Percentiles rank a stretch among this genome's conserved stretches.
These are phyloP conservation scores for Cheilosia variabilis DNA, from an alignment of 2,888 invertebrate species.

Conservation along the genomic window DNA sequence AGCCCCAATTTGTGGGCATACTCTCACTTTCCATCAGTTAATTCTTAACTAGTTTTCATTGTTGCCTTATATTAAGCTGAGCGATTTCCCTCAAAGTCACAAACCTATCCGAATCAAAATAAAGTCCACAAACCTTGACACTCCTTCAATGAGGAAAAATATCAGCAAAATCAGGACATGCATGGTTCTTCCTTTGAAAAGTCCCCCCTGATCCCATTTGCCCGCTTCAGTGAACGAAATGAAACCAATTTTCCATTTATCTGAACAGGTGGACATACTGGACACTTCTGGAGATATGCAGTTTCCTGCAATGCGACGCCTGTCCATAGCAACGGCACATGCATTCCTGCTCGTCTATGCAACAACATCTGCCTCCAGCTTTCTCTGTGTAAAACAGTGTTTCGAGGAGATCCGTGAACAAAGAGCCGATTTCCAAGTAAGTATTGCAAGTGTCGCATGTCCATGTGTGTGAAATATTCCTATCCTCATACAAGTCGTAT, in stretches of 20 bases:
- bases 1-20: too few relatives aligned
- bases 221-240: conserved; percentile 28
- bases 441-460: conserved; percentile 38
- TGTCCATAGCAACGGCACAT: conserved; percentile 94
- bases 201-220: conserved; percentile 6
- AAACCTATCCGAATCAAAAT: too few relatives aligned
- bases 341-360: conserved; percentile 95
- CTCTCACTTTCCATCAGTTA: too few relatives aligned
- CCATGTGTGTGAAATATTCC: conserved; percentile 43
- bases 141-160: too few relatives aligned
- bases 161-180: too few relatives aligned
- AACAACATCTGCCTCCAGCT: conserved; percentile 89
- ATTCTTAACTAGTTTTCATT: too few relatives aligned
- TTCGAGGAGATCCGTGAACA: conserved; percentile 93
- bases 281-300: conserved; percentile 94
- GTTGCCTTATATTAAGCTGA: too few relatives aligned
- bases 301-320: conserved; percentile 94
- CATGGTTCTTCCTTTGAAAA: neutral
- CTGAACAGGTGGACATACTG: conserved; percentile 88
- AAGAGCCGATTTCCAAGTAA: conserved; percentile 88
- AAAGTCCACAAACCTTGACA: too few relatives aligned
- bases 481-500: neutral
- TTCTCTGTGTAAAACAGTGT: conserved; percentile 89
- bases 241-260: conserved; percentile 48
- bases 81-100: too few relatives aligned